phyloP scores from a whole-genome alignment of 2,113 vertebrate species.

The Nettapus auritus region DNA sequence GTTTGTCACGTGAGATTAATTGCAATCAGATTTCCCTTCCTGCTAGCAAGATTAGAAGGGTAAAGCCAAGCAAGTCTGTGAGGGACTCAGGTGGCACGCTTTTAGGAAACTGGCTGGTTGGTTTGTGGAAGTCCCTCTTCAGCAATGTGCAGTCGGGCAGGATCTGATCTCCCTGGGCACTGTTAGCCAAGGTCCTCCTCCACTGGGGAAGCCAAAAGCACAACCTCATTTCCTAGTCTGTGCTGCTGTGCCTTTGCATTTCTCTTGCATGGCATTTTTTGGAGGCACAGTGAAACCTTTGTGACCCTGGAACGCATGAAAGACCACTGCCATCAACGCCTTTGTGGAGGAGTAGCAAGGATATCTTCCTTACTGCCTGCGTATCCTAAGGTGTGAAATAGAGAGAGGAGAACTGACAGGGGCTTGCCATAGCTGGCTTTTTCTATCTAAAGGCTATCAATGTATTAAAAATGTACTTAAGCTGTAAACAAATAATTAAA shows the following conservation, averaged over 20 bases:
- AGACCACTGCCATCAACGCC: neutral
- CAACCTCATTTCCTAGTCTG: neutral
- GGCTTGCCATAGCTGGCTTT: accelerated
- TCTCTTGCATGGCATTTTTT: neutral
- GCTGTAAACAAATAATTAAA: neutral
- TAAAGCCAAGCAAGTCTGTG: neutral
- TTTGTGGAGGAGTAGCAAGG: neutral
- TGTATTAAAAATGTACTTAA: neutral
- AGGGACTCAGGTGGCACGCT: accelerated
- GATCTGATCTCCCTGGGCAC: neutral
- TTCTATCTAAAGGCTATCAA: neutral
- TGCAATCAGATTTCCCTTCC: neutral
- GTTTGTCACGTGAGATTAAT: neutral
- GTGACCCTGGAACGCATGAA: neutral
- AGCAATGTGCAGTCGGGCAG: neutral
- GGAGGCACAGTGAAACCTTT: neutral
- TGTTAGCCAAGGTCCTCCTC: neutral
- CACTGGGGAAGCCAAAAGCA: neutral
- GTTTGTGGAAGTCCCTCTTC: neutral
- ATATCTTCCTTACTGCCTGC: neutral
- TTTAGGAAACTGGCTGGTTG: neutral
- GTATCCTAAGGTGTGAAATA: neutral
- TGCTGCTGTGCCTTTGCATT: neutral
- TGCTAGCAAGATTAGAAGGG: neutral
- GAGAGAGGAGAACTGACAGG: neutral